phyloP scores from a whole-genome alignment of 2,888 invertebrate genomes.

The Kryphioiulus occultus region DNA sequence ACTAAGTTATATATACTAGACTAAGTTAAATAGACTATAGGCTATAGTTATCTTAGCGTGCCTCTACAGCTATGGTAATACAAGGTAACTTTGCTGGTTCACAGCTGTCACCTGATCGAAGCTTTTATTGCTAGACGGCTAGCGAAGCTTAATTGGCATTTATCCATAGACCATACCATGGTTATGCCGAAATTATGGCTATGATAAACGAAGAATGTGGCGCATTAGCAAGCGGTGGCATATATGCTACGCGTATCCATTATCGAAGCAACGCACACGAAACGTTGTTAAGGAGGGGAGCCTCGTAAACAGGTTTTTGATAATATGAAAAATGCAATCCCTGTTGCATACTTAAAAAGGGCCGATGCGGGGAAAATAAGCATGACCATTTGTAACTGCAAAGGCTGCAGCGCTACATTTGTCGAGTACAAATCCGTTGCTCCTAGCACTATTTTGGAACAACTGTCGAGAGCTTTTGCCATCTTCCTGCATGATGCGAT shows the following conservation, averaged over 20 bases:
- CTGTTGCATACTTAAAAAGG: constrained; percentile 31
- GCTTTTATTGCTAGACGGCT: not conserved
- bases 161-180: constrained; percentile 1
- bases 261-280: not conserved
- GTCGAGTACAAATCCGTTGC: not conserved
- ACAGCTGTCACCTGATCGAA: not conserved
- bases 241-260: not conserved
- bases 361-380: not conserved
- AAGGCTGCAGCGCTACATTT: not conserved
- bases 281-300: constrained; percentile 16
- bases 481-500: constrained; percentile 1
- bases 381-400: not conserved
- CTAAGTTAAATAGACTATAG: too few species aligned
- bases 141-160: not conserved
- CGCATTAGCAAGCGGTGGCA: not conserved
- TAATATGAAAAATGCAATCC: constrained; percentile 27
- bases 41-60: too few species aligned
- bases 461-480: constrained; percentile 9
- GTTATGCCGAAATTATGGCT: not conserved
- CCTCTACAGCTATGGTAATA: too few species aligned
- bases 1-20: too few species aligned
- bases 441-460: not conserved
- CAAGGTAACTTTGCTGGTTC: not conserved
- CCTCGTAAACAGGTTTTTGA: constrained; percentile 35
- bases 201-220: constrained; percentile 32